phyloP scores from a whole-genome alignment of 2,888 invertebrate species.

The Chloromyia formosa region DNA sequence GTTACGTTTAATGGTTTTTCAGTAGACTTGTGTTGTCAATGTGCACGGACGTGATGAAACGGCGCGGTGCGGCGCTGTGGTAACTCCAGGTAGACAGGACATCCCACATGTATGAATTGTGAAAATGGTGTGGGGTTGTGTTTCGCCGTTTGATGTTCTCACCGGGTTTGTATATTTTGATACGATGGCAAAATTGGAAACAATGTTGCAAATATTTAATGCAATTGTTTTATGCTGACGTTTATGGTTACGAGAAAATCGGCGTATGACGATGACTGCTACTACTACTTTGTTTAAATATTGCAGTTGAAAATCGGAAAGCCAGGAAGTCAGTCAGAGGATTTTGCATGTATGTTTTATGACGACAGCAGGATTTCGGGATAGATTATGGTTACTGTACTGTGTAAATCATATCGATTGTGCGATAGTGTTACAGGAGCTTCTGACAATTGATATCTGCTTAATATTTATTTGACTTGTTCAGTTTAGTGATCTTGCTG shows the following conservation, averaged over 20 bases:
- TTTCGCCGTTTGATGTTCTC: not conserved
- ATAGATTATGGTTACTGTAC: not conserved
- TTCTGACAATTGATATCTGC: too few relatives aligned
- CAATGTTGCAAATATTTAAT: constrained; percentile 40
- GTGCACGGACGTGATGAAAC: not conserved
- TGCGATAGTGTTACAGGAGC: too few relatives aligned
- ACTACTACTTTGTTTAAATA: constrained; percentile 4
- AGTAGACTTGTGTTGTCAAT: constrained; percentile 10
- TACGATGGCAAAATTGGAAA: constrained; percentile 27
- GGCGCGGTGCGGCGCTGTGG: not conserved
- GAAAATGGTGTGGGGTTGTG: not conserved
- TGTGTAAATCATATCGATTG: too few relatives aligned
- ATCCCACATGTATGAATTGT: not conserved
- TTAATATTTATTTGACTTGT: too few relatives aligned
- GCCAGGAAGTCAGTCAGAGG: constrained; percentile 16
- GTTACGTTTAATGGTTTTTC: constrained; percentile 25
- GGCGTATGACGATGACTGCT: not conserved
- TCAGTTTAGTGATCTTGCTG: too few relatives aligned
- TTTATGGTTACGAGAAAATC: constrained; percentile 31
- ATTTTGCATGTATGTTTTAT: constrained; percentile 25
- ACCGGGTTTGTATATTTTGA: not conserved
- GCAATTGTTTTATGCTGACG: constrained; percentile 14
- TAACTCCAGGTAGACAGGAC: too few relatives aligned
- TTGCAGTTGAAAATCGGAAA: not conserved
- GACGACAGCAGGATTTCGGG: not conserved